Base-by-base conservation (phyloP, 2,888 invertebrate genomes). In the Trichogramma dendrolimi region DNA sequence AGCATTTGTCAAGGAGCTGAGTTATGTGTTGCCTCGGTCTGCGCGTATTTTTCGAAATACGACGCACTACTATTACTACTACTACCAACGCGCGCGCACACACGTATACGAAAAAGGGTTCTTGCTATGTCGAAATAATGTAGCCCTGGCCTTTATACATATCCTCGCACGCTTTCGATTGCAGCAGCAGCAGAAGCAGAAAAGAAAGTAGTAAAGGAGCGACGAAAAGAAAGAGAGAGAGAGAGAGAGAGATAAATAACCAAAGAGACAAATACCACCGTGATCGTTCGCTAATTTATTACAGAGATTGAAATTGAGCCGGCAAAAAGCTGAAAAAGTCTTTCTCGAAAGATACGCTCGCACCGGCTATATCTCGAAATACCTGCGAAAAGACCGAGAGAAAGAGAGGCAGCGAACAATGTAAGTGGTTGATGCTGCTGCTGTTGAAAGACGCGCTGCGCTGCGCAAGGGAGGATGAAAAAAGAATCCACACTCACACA, bases 211-310 rank as follows among this genome's bases (percentile, higher is more conserved):
- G 54, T 40, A 57, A 58, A 60, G 48, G 62, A 58, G 52, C 41
- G 38, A 59, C 54, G 60, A 54, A 56, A 60, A 52, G 56, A 55
- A 50, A 61, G 62, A 56, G 62, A 52, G 47, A 61, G 62, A 68
- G 65, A 53, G 59, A 61, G 67, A 65, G 68, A 69, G 68, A 72
- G 71, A 75, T 76, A 75, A 76, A 76, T 75, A 69, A 71, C 70
- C 66, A 66, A 65, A 69, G 72, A 72, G 76, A 76, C 75, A 75
- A 78, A 76, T 77, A 76, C 78, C 77, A 78, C 78, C 76, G 71
- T 77, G 77, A 77, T 77, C 76, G 78, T 62, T 71, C 66, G 71
- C 74, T 77, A 77, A 78, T 77, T 78, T 78, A 78, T 77, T 72
- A 74, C 73, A 68, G 73, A 69, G 73, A 73, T 72, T 67, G 75